These are phyloP conservation scores for Chelon auratus DNA, from an alignment of 2,797 vertebrate species.

Conservation along the genomic window DNA sequence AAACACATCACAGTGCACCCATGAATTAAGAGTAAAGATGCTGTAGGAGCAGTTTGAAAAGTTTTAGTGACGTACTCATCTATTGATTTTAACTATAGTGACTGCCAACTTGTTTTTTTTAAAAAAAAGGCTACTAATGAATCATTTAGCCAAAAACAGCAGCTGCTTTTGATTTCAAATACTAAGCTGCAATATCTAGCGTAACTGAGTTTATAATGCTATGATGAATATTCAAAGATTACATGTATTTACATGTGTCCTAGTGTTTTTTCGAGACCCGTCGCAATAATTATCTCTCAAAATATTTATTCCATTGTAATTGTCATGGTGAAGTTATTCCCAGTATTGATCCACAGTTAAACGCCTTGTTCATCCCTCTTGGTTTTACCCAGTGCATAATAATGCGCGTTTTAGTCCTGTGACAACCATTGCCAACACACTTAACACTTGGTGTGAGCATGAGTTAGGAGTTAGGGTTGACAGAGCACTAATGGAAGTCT, in stretches of 20 bases:
- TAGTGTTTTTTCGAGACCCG: background rate
- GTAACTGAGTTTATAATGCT: no score
- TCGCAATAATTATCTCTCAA: background rate
- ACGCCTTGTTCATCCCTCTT: slow-evolving; percentile 26
- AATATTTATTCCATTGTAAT: background rate
- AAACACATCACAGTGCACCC: background rate
- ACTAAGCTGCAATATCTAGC: no score
- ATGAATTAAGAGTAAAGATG: slow-evolving; percentile 10
- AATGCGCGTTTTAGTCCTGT: slow-evolving; percentile 62
- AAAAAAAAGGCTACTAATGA: no score
- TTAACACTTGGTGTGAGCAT: slow-evolving; percentile 57
- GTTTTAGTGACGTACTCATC: background rate
- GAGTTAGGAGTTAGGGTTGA: slow-evolving; percentile 73
- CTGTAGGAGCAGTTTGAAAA: slow-evolving; percentile 10
- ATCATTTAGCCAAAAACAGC: no score
- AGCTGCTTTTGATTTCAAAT: no score
- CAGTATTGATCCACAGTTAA: slow-evolving; percentile 39
- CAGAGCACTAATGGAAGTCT: slow-evolving; percentile 76
- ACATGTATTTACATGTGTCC: background rate
- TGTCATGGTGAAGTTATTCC: slow-evolving; percentile 13
- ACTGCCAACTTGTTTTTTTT: no score
- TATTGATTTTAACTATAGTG: background rate
- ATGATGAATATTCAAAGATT: background rate
- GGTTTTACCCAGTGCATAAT: slow-evolving; percentile 36
- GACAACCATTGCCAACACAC: slow-evolving; percentile 70